Base-by-base conservation (phyloP, 2,888 invertebrate genomes). In the Heliothis peltigera region DNA sequence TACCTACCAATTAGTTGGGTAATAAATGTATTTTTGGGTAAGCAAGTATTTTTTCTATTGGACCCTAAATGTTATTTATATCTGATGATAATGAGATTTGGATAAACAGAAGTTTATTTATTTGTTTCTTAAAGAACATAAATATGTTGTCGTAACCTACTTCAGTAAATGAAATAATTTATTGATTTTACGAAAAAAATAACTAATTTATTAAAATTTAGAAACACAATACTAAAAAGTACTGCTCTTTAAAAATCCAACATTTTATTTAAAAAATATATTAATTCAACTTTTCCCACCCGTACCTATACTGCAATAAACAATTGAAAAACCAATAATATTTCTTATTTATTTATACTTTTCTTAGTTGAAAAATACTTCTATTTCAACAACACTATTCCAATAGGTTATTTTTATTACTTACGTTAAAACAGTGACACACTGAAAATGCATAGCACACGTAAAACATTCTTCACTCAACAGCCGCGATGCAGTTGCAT, bases 401-500 rank as follows among this genome's bases (percentile, higher is more conserved):
- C 4, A 39, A n/a, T 39, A 39, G 39, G 12, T 10, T 32, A 2
- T 12, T 25, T 25, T n/a, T n/a, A 39, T 39, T 39, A 39, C 8
- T n/a, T 39, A 56, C 15, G 12, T 22, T 17, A 15, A 42, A 28
- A 44, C 10, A 18, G 18, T 48, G 28, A 51, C n/a, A 35, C 25
- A 49, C n/a, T 28, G 4, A 28, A 51, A 15, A 28, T 15, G 12
- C 35, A 8, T 17, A 25, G 15, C 6, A n/a, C 28, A 39, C 47
- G 28, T 28, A n/a, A 17, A 44, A 0, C 18, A 5, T n/a, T 1
- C 10, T 18, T 22, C 59, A 25, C 10, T 48, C 39, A 39, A 42
- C 15, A 19, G 19, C 28, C 15, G 63, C 25, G 15, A 1, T 67
- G 49, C 71, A 54, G 49, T 71, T 19, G 44, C 7, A 63, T 67